These are phyloP conservation scores for Nymphicus hollandicus DNA, from an alignment of 2,113 vertebrate species.

Conservation along the genomic window DNA sequence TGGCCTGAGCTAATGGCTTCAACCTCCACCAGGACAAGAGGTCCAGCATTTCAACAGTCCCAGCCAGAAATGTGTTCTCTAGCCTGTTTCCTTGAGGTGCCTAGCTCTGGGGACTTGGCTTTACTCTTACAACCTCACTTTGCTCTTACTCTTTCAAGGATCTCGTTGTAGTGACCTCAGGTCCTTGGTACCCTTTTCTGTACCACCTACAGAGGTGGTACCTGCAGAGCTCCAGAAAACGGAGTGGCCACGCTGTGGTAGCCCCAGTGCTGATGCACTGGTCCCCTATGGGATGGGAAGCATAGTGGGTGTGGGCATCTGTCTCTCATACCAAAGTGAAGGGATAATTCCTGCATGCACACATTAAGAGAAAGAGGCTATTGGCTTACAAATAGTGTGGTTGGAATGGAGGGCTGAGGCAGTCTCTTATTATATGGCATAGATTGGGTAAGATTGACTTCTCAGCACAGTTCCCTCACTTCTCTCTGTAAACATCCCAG, in stretches of 20 bases:
- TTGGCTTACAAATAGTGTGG: neutral
- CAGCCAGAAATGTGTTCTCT: neutral
- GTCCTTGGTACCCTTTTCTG: neutral
- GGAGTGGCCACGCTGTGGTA: fast-evolving
- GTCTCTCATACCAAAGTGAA: neutral
- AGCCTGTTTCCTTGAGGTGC: neutral
- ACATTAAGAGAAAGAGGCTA: neutral
- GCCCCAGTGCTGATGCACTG: neutral
- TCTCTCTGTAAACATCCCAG: neutral
- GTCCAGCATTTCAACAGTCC: neutral
- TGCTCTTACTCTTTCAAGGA: neutral
- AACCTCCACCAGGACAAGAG: neutral
- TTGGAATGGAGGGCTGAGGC: neutral
- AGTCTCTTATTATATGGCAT: neutral
- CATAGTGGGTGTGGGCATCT: neutral
- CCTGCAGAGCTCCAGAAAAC: neutral
- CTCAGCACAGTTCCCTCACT: neutral
- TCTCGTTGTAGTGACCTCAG: fast-evolving
- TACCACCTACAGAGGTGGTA: neutral
- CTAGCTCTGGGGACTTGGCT: neutral
- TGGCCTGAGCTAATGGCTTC: neutral
- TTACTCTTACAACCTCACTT: neutral
- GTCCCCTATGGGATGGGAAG: neutral
- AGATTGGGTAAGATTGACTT: neutral
- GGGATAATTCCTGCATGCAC: neutral